These are phyloP conservation scores for Mechanitis mazaeus DNA, from an alignment of 2,888 invertebrate species.

Conservation along the genomic window DNA sequence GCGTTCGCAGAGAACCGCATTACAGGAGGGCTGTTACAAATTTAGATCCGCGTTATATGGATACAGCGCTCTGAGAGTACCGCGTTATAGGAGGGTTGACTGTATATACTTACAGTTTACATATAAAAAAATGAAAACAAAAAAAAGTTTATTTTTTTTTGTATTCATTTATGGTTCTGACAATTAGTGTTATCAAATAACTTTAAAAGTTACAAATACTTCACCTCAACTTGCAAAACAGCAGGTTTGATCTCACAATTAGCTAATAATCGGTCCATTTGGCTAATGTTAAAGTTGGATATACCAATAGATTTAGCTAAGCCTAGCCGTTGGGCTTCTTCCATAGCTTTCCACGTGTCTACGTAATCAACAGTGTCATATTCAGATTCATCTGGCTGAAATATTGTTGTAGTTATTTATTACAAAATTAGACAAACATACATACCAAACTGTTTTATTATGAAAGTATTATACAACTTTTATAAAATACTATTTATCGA, in stretches of 20 bases:
- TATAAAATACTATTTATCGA: too few relatives aligned
- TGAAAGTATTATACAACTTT: too few relatives aligned
- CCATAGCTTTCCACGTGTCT: constrained; percentile 85
- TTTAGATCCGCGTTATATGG: too few relatives aligned
- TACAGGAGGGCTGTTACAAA: too few relatives aligned
- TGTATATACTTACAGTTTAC: too few relatives aligned
- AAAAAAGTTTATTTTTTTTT: too few relatives aligned
- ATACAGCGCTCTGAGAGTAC: too few relatives aligned
- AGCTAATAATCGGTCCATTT: constrained; percentile 80
- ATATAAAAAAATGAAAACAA: too few relatives aligned
- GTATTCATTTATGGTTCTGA: not conserved
- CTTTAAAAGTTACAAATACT: constrained; percentile 1
- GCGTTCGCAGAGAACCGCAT: too few relatives aligned
- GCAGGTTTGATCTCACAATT: constrained; percentile 77
- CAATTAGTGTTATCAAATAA: not conserved
- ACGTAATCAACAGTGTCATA: constrained; percentile 79
- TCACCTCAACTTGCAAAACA: constrained; percentile 76
- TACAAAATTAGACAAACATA: not conserved
- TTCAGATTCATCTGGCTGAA: constrained; percentile 43
- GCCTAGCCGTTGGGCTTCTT: constrained; percentile 79
- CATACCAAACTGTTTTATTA: too few relatives aligned
- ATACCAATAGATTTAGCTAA: constrained; percentile 80
- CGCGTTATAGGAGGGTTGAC: too few relatives aligned
- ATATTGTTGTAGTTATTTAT: not conserved
- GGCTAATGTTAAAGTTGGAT: constrained; percentile 86